Conservation (phyloP, 2,113 vertebrate genomes). For the Saguinus imperator region DNA sequence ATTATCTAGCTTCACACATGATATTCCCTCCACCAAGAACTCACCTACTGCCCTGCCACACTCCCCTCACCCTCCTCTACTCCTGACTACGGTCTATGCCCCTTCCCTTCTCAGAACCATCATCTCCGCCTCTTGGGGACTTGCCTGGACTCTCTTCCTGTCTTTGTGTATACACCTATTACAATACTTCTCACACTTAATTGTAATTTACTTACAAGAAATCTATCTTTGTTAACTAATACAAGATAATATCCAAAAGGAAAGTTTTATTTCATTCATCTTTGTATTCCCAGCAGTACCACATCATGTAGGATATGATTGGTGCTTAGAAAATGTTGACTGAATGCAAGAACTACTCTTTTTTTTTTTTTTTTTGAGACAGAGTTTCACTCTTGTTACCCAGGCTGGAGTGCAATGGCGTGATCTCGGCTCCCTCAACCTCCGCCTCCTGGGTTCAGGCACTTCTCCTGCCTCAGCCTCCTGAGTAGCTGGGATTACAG, state of each 20-base stretch:
- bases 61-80: neutral
- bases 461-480: no score
- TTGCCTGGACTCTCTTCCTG: neutral
- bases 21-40: neutral
- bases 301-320: neutral
- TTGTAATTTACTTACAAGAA: neutral
- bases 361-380: no score
- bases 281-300: neutral
- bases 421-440: no score
- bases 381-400: no score
- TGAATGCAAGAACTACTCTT: neutral
- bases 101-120: neutral
- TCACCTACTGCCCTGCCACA: neutral
- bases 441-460: no score
- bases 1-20: neutral
- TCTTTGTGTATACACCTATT: neutral
- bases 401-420: no score
- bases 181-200: neutral
- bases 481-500: no score
- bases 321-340: neutral
- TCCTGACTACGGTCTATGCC: neutral
- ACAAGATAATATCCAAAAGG: neutral
- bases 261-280: neutral
- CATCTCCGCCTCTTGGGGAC: neutral
- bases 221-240: neutral